Evolutionary conservation across 2,113 vertebrate species (phyloP).

Genomic region (Arvicanthis niloticus): DNA sequence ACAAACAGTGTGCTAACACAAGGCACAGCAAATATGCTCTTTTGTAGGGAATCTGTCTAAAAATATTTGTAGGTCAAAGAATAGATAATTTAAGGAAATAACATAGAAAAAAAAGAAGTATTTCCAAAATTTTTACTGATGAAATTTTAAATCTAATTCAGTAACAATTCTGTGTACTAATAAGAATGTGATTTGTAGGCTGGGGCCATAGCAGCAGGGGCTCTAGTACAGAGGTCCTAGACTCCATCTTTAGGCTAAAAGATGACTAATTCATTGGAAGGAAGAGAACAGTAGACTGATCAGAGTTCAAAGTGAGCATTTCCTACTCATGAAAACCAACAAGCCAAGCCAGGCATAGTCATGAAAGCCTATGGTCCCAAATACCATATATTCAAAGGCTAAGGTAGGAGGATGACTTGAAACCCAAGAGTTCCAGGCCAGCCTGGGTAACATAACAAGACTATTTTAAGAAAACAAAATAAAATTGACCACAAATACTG

Average conservation of each 20-base stretch:
- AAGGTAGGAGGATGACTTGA: background rate
- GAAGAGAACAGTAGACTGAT: background rate
- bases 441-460: background rate
- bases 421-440: background rate
- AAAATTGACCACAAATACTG: background rate
- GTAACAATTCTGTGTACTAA: background rate
- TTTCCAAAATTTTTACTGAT: background rate
- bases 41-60: background rate
- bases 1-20: background rate
- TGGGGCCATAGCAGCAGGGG: too few relatives aligned
- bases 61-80: background rate
- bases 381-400: background rate
- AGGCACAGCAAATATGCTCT: background rate
- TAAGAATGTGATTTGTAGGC: background rate
- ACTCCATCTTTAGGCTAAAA: background rate
- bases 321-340: background rate
- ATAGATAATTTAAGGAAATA: background rate
- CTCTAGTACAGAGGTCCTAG: background rate
- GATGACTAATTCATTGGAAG: background rate
- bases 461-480: background rate
- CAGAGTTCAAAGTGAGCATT: background rate
- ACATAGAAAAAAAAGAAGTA: background rate
- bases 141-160: background rate
- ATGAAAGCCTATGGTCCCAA: background rate
- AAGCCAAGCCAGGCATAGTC: background rate